Evolutionary conservation across 2,888 invertebrate genomes (phyloP).

Genomic region (Drosophila nigritarsus): DNA sequence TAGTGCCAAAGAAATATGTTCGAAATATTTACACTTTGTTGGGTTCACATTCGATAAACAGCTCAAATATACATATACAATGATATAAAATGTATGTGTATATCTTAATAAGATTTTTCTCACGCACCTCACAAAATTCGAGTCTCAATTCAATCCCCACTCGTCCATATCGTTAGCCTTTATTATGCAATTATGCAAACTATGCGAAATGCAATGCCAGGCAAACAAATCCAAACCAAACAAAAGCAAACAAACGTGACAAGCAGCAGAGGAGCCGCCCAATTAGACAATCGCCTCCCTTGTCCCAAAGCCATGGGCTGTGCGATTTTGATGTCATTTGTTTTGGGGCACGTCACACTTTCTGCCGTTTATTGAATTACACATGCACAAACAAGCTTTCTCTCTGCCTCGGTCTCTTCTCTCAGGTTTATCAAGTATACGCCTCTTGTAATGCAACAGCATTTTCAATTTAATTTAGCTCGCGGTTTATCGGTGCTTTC

Average conservation of each 20-base stretch:
- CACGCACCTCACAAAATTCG: conserved; percentile 1
- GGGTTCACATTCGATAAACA: not conserved
- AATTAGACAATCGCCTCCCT: conserved; percentile 19
- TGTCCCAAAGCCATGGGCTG: conserved; percentile 13
- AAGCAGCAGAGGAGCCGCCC: conserved; percentile 29
- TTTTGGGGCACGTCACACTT: conserved; percentile 57
- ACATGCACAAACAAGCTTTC: conserved; percentile 42
- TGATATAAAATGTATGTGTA: not conserved
- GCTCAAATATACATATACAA: not conserved
- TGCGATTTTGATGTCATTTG: conserved; percentile 62
- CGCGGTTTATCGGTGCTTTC: conserved; percentile 14
- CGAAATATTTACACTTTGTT: not conserved
- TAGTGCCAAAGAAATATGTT: not conserved
- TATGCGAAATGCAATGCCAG: conserved; percentile 32
- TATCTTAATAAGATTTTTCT: not conserved
- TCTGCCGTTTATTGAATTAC: conserved; percentile 66
- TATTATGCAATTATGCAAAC: conserved; percentile 33
- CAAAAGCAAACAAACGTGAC: conserved; percentile 38
- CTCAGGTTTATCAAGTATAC: conserved; percentile 56
- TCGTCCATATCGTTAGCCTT: conserved; percentile 3
- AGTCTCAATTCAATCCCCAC: not conserved
- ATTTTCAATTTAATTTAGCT: conserved; percentile 68
- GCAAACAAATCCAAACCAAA: conserved; percentile 40
- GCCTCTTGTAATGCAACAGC: conserved; percentile 41
- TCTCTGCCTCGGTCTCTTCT: conserved; percentile 7